These are phyloP conservation scores for Venustoraphidia nigricollis DNA, from an alignment of 2,888 invertebrate species.

Conservation along the genomic window DNA sequence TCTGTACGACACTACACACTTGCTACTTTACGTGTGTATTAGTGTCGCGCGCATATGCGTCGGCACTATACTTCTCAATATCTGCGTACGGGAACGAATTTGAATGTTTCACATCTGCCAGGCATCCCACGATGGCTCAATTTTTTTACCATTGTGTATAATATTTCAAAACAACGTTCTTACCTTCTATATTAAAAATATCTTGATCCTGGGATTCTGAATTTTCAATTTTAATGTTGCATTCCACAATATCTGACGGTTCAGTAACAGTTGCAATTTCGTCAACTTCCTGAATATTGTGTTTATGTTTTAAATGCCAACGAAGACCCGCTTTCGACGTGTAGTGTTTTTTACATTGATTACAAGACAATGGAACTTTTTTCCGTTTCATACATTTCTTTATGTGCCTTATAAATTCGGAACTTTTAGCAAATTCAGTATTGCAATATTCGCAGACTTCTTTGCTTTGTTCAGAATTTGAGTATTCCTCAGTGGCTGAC, in stretches of 20 bases:
- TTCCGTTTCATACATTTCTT: slow-evolving; percentile 1
- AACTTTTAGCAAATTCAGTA: no score
- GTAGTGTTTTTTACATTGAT: slow-evolving; percentile 8
- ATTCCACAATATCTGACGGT: slow-evolving; percentile 3
- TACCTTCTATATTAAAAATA: background rate
- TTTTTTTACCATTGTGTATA: no score
- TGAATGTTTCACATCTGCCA: no score
- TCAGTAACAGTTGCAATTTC: background rate
- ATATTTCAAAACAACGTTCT: background rate
- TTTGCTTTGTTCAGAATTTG: no score
- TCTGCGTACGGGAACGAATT: no score
- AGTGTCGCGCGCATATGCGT: no score
- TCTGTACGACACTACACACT: no score
- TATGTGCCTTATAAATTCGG: background rate
- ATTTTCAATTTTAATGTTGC: slow-evolving; percentile 5
- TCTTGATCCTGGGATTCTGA: background rate
- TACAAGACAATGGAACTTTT: slow-evolving; percentile 3
- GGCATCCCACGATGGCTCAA: no score
- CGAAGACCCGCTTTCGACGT: slow-evolving; percentile 9
- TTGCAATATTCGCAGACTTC: no score
- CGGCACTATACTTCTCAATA: no score
- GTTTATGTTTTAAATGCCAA: slow-evolving; percentile 10
- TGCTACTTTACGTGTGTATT: no score
- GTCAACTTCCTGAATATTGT: slow-evolving; percentile 6
- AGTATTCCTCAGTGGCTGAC: no score